phyloP scores from a whole-genome alignment of 2,888 invertebrate species.

The Lymantria monacha region DNA sequence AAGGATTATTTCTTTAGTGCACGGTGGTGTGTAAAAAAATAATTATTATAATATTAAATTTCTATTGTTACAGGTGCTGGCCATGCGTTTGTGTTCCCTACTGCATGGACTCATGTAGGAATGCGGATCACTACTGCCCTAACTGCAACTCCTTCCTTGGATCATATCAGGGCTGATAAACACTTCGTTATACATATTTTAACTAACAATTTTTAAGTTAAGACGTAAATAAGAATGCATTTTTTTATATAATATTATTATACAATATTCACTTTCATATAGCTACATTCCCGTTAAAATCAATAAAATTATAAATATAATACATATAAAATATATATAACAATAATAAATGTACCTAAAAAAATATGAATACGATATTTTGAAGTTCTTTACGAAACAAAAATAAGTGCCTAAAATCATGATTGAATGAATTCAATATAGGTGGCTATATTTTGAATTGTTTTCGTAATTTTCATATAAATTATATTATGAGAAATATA shows the following conservation, averaged over 20 bases:
- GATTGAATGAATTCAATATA: too few relatives aligned
- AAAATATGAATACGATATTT: too few relatives aligned
- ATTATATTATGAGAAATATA: too few relatives aligned
- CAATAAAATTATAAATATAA: neutral
- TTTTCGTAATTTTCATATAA: too few relatives aligned
- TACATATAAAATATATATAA: too few relatives aligned
- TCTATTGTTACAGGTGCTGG: conserved; percentile 68
- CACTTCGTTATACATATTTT: neutral
- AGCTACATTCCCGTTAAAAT: conserved; percentile 1
- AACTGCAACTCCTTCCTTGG: conserved; percentile 81
- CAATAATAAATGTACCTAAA: too few relatives aligned
- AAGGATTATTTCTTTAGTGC: too few relatives aligned
- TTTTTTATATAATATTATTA: neutral
- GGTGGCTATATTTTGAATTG: too few relatives aligned
- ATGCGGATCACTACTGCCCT: conserved; percentile 81
- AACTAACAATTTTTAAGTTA: neutral
- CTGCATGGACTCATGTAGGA: conserved; percentile 79
- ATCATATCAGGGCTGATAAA: conserved; percentile 50
- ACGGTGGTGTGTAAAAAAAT: too few relatives aligned
- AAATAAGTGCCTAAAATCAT: too few relatives aligned
- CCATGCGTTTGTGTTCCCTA: conserved; percentile 82
- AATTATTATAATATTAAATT: neutral
- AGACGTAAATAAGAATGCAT: neutral
- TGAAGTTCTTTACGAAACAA: too few relatives aligned
- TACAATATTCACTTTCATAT: neutral